These are phyloP conservation scores for Amblyjoppa proteus DNA, from an alignment of 2,888 invertebrate species.

Conservation along the genomic window DNA sequence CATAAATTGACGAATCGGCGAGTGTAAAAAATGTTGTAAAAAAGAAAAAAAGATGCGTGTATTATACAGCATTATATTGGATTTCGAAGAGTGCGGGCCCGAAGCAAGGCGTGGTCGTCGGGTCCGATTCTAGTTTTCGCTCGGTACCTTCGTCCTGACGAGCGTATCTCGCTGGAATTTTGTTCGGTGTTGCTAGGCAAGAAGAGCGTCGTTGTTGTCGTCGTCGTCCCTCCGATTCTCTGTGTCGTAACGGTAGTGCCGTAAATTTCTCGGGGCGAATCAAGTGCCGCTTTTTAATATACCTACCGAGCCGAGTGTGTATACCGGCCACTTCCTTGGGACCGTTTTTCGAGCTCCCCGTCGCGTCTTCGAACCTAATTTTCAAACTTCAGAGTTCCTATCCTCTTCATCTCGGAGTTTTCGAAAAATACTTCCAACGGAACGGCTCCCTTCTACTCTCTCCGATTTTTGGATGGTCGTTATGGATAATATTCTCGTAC, in stretches of 20 bases:
- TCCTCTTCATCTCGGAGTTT: conserved; percentile 36
- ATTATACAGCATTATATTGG: not conserved
- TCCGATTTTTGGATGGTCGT: conserved; percentile 5
- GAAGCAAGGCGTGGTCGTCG: conserved; percentile 31
- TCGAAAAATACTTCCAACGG: conserved; percentile 6
- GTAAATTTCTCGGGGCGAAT: conserved; percentile 62
- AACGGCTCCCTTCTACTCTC: conserved; percentile 1
- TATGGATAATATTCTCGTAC: conserved; percentile 2
- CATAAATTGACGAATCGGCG: too few species aligned
- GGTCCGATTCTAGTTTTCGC: conserved; percentile 30
- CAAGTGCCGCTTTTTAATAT: conserved; percentile 55
- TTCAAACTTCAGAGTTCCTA: conserved; percentile 13
- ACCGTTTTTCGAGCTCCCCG: conserved; percentile 15
- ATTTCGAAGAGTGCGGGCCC: conserved; percentile 24
- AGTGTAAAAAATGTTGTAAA: not conserved
- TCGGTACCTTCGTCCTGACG: conserved; percentile 57
- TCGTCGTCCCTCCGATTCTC: conserved; percentile 9
- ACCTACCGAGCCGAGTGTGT: conserved; percentile 17
- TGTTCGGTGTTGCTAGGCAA: conserved; percentile 65
- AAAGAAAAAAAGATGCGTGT: conserved; percentile 9
- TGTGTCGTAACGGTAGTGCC: conserved; percentile 52
- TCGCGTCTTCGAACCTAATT: conserved; percentile 33
- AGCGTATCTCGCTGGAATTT: conserved; percentile 57
- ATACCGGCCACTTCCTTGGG: conserved; percentile 44
- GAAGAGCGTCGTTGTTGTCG: conserved; percentile 46